Conservation (phyloP, 2,888 invertebrate species). For the Apodemia mormo region DNA sequence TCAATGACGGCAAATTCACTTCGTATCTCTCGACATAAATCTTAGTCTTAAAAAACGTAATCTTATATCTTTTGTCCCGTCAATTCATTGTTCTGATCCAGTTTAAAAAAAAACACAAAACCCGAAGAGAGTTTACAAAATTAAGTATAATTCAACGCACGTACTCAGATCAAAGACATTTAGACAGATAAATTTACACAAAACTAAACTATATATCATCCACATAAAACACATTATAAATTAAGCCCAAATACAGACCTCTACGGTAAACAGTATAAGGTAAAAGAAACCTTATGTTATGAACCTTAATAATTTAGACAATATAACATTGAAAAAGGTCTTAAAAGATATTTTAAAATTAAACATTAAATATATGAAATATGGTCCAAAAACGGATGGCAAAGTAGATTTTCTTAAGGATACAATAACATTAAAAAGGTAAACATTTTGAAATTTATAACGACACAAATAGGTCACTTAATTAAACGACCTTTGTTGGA, state of each 20-base stretch:
- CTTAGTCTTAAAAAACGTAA: neutral
- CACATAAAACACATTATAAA: neutral
- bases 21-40: neutral
- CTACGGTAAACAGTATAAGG: neutral
- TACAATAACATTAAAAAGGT: slow-evolving; percentile 56
- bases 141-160: neutral
- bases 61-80: neutral
- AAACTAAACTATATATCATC: neutral
- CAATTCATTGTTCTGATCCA: slow-evolving; percentile 21
- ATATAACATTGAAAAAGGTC: neutral
- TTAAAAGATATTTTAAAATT: slow-evolving; percentile 18
- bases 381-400: slow-evolving; percentile 32
- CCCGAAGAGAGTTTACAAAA: slow-evolving; percentile 1
- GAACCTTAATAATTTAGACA: slow-evolving; percentile 6
- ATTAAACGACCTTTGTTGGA: slow-evolving; percentile 20
- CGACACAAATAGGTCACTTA: slow-evolving; percentile 47
- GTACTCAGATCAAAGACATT: neutral
- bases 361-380: slow-evolving; percentile 29
- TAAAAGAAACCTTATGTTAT: neutral
- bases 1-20: neutral
- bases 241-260: neutral
- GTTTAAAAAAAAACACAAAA: neutral
- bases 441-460: slow-evolving; percentile 49
- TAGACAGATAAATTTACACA: neutral
- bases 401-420: slow-evolving; percentile 32